phyloP scores from a whole-genome alignment of 2,797 vertebrate genomes.

The Podargus strigoides region DNA sequence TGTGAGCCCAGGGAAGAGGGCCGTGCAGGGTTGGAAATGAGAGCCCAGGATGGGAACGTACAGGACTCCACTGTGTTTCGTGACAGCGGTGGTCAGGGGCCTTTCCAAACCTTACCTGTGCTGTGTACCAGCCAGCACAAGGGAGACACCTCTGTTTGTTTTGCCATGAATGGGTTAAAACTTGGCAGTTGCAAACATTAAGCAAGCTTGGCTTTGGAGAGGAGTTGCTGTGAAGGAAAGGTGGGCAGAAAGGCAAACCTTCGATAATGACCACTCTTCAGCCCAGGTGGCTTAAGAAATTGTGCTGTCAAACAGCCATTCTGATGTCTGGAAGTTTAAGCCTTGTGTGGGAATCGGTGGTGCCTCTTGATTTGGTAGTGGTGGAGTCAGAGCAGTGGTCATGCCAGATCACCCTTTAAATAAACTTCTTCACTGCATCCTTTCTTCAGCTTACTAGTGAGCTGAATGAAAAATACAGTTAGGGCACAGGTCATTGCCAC shows the following conservation, averaged over 20 bases:
- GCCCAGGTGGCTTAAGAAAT: background rate
- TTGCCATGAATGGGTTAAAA: background rate
- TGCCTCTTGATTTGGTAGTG: background rate
- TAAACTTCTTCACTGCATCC: background rate
- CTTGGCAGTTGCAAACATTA: background rate
- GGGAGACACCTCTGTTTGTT: background rate
- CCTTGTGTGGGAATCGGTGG: background rate
- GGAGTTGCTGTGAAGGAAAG: background rate
- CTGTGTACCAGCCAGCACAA: background rate
- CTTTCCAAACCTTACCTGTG: background rate
- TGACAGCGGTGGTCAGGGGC: rapidly evolving
- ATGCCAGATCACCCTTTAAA: background rate
- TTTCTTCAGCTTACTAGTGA: background rate
- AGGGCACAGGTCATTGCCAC: no score
- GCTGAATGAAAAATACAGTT: background rate
- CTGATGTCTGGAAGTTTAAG: background rate
- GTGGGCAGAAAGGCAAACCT: background rate
- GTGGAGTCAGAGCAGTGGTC: background rate
- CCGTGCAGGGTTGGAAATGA: background rate
- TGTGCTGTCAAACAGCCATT: background rate
- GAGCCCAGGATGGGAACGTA: rapidly evolving
- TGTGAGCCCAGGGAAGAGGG: background rate
- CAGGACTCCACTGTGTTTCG: rapidly evolving
- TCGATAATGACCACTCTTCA: background rate
- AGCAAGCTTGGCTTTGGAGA: background rate